These are phyloP conservation scores for Pitangus sulphuratus DNA, from an alignment of 2,797 vertebrate genomes.

Conservation along the genomic window DNA sequence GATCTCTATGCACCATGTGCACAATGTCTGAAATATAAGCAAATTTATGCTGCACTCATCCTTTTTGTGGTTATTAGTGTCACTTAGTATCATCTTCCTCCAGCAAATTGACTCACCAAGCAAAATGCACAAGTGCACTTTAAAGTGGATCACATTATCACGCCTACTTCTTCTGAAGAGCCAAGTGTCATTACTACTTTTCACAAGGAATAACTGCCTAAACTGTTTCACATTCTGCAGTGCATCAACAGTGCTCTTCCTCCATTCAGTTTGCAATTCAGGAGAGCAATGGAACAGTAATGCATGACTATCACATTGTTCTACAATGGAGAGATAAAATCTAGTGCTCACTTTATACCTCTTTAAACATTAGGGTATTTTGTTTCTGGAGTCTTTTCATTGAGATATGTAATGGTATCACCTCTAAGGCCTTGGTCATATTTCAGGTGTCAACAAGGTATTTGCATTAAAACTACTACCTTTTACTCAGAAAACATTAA, in stretches of 20 bases:
- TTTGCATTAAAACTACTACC: neutral
- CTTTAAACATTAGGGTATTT: neutral
- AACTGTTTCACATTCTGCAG: constrained; percentile 51
- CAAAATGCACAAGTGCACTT: constrained; percentile 62
- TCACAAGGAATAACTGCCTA: constrained; percentile 59
- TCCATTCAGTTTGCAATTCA: constrained; percentile 17
- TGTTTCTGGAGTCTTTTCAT: neutral
- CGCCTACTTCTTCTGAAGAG: constrained; percentile 48
- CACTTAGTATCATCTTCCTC: constrained; percentile 67
- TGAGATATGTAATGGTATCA: neutral
- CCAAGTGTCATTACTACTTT: constrained; percentile 60
- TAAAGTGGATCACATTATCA: constrained; percentile 58
- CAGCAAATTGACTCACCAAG: constrained; percentile 68
- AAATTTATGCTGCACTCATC: constrained; percentile 70
- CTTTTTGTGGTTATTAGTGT: constrained; percentile 70
- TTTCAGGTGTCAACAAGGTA: neutral
- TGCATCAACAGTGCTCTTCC: constrained; percentile 43
- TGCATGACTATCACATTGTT: constrained; percentile 8
- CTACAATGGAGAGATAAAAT: constrained; percentile 17
- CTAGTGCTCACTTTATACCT: neutral
- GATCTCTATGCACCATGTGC: constrained; percentile 53
- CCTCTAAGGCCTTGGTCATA: neutral
- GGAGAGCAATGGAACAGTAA: constrained; percentile 19
- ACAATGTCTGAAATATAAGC: constrained; percentile 52
- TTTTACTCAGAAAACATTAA: neutral